Conservation (phyloP, 2,113 vertebrate species). For the Corydoras maculifer region DNA sequence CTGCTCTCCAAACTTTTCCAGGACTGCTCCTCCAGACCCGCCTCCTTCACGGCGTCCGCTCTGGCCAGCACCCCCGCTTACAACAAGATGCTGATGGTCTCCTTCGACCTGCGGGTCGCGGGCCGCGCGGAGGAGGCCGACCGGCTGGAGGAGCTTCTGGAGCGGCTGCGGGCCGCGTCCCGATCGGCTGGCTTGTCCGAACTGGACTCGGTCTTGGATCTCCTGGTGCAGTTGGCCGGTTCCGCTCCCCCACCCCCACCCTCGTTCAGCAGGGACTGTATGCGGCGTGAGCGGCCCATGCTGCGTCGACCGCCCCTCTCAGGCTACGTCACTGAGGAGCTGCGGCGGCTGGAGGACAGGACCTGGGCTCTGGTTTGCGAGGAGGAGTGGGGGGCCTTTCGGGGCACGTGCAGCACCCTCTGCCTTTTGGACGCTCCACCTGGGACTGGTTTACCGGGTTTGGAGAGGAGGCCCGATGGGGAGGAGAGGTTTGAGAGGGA, state of each 20-base stretch:
- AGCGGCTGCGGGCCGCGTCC: slow-evolving; percentile 58
- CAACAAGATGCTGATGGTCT: slow-evolving; percentile 88
- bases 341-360: slow-evolving; percentile 76
- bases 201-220: slow-evolving; percentile 72
- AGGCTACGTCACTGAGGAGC: slow-evolving; percentile 79
- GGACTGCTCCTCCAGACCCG: slow-evolving; percentile 56
- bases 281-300: slow-evolving; percentile 71
- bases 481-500: slow-evolving; percentile 85
- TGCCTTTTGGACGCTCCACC: slow-evolving; percentile 81
- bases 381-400: slow-evolving; percentile 71
- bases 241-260: slow-evolving; percentile 70
- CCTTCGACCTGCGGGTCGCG: slow-evolving; percentile 83
- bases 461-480: slow-evolving; percentile 55
- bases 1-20: slow-evolving; percentile 81
- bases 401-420: slow-evolving; percentile 65
- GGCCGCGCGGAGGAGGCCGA: slow-evolving; percentile 80
- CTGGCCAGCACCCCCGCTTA: slow-evolving; percentile 67
- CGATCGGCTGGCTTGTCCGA: slow-evolving; percentile 58
- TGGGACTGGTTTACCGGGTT: slow-evolving; percentile 74
- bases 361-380: slow-evolving; percentile 70
- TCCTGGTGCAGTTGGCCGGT: slow-evolving; percentile 83
- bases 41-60: slow-evolving; percentile 2
- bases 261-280: slow-evolving; percentile 76
- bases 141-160: slow-evolving; percentile 78
- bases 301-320: slow-evolving; percentile 69